Evolutionary conservation across 2,113 vertebrate species (phyloP), one percentile per base, ranked within the genome.

Genomic region (Dasyprocta punctata): DNA sequence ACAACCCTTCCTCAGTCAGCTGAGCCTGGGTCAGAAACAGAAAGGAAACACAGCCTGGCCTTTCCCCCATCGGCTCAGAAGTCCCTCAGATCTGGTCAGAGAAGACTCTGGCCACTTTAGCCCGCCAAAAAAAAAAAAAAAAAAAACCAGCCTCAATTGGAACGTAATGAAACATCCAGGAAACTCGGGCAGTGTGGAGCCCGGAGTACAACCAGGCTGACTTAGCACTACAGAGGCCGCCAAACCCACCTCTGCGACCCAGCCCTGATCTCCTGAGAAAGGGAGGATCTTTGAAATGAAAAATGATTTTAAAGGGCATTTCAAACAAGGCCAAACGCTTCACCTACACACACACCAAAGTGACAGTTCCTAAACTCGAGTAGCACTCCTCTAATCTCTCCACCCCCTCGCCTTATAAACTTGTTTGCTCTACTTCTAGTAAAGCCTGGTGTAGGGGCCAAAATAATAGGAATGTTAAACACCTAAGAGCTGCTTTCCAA

Each of bases 11-110:
- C 96, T 92, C 87, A 56, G 60, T 56, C 93, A 93, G 97, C 95
- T 63, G 14, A 93, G 96, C 77, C 91, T 88, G 82, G 94, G 93
- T 94, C 97, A 96, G 93, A 96, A 97, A 97, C 90, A 97, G 97
- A 97, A 97, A 97, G 94, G 96, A 96, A 96, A 89, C 83, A 24
- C n/a, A 95, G 96, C 95, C 93, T 63, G 90, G 95, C 93, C 84
- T 73, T 73, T 33, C n/a, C 54, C 75, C 86, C 71, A n/a, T 69
- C 58, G 3, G 90, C 71, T 63, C 93, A 92, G 58, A 60, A 81
- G 84, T 86, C 96, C 84, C 92, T 95, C 63, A n/a, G 81, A 77
- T 73, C 84, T 60, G 87, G 73, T 10, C 69, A 6, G 84, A 96
- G 89, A 81, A 90, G 86, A n/a, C 85, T 93, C 84, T 12, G 36